Percentiles rank a stretch among this genome's conserved stretches.
These are phyloP conservation scores for Coremacera marginata DNA, from an alignment of 2,888 invertebrate genomes.

Conservation along the genomic window DNA sequence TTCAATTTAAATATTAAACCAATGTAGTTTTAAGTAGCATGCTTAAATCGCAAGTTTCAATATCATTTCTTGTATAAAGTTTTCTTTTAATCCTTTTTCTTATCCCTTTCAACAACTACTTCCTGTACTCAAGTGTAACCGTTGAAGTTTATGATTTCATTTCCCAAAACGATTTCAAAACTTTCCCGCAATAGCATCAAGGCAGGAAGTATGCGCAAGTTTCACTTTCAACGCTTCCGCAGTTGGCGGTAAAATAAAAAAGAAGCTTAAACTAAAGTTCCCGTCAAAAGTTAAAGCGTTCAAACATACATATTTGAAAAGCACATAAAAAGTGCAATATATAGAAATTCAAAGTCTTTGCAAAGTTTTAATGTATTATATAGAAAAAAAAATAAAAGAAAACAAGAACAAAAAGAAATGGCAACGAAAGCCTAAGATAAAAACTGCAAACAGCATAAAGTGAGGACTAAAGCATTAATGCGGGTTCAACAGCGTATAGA, in stretches of 20 bases:
- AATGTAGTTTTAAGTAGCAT: not conserved
- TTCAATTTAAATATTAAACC: no score
- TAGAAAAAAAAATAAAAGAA: not conserved
- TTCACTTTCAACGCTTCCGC: conserved; percentile 29
- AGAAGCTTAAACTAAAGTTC: not conserved
- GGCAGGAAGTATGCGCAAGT: conserved; percentile 19
- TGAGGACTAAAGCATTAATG: not conserved
- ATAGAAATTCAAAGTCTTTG: conserved; percentile 4
- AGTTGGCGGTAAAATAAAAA: not conserved
- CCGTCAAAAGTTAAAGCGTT: no score
- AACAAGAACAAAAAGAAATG: not conserved
- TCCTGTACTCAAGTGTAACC: conserved; percentile 4
- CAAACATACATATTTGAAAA: not conserved
- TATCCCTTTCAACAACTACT: not conserved
- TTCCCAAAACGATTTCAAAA: conserved; percentile 31
- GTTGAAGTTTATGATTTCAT: conserved; percentile 21
- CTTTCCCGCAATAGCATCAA: not conserved
- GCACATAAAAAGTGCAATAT: not conserved
- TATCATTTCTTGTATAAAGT: not conserved
- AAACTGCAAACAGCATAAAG: not conserved
- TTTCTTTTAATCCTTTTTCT: not conserved
- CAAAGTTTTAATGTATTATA: not conserved
- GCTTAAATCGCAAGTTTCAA: no score
- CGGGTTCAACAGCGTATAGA: not conserved
- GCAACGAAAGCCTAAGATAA: not conserved